phyloP scores from a whole-genome alignment of 1,140 invertebrate species.

The Caenorhabditis tropicalis region DNA sequence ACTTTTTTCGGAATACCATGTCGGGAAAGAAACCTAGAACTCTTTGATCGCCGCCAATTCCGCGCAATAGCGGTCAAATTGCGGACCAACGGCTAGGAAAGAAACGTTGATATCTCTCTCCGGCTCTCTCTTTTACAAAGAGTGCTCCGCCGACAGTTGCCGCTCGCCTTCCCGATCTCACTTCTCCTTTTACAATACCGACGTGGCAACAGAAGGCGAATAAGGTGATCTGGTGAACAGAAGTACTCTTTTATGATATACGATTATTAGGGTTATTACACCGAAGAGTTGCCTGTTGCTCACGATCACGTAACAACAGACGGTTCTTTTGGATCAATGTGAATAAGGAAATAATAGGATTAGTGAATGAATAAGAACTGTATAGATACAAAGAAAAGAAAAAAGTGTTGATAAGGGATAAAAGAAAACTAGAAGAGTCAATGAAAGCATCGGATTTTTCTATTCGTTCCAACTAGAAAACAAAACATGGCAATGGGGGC shows the following conservation, averaged over 20 bases:
- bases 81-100: too few relatives aligned
- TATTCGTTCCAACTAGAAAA: neutral
- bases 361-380: neutral
- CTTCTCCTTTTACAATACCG: conserved; percentile 32
- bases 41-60: neutral
- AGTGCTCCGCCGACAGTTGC: neutral
- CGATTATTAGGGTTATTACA: neutral
- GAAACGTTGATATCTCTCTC: too few relatives aligned
- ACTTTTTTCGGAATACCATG: neutral
- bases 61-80: neutral
- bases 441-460: neutral
- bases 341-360: neutral
- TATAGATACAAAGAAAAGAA: neutral
- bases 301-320: too few relatives aligned
- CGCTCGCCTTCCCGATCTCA: neutral
- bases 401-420: neutral
- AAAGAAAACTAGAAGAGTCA: too few relatives aligned
- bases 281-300: neutral
- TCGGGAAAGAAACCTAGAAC: neutral
- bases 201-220: neutral
- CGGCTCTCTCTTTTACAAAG: conserved; percentile 40
- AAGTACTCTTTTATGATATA: neutral
- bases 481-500: conserved; percentile 31
- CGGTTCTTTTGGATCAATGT: neutral
- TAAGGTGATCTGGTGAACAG: neutral